Percentiles rank a stretch among this genome's conserved stretches.
These are phyloP conservation scores for Pomacea maculata DNA, from an alignment of 1,140 invertebrate genomes.

Conservation along the genomic window DNA sequence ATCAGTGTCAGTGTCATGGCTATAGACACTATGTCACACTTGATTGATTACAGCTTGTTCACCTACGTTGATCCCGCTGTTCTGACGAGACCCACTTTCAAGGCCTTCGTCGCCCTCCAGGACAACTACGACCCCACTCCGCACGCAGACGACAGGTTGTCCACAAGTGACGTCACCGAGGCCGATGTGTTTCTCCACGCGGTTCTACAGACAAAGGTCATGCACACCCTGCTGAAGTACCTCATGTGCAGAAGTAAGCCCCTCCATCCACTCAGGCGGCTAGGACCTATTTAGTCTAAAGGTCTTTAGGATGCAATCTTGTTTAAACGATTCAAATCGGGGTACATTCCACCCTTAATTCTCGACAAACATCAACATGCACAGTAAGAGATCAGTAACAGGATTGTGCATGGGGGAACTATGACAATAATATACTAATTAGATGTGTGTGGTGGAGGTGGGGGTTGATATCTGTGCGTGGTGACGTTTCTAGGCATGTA, in stretches of 20 bases:
- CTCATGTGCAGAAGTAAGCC: constrained; percentile 34
- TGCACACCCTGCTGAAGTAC: constrained; percentile 36
- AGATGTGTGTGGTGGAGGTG: neutral
- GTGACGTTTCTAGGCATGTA: too few species aligned
- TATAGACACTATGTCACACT: too few species aligned
- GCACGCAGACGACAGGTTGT: constrained; percentile 28
- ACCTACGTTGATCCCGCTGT: constrained; percentile 21
- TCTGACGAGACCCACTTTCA: constrained; percentile 40
- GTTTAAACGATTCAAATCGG: too few species aligned
- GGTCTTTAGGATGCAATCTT: too few species aligned
- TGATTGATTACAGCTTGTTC: constrained; percentile 4
- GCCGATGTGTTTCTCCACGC: constrained; percentile 40
- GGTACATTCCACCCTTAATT: too few species aligned
- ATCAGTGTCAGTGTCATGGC: too few species aligned
- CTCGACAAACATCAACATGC: too few species aligned
- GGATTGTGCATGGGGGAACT: neutral
- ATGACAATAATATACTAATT: too few species aligned
- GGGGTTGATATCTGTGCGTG: neutral
- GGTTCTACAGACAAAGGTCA: constrained; percentile 33
- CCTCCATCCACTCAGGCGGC: neutral
- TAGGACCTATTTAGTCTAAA: too few species aligned
- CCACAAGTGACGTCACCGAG: constrained; percentile 28
- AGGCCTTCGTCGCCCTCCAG: constrained; percentile 41
- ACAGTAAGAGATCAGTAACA: too few species aligned
- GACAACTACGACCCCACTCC: constrained; percentile 42